A percentile compares a stretch with the other conserved stretches of the same genome.
These are phyloP conservation scores for Chrysaora quinquecirrha DNA, from an alignment of 30 jellyfish, hydroid and myxozoan species.

Conservation along the genomic window DNA sequence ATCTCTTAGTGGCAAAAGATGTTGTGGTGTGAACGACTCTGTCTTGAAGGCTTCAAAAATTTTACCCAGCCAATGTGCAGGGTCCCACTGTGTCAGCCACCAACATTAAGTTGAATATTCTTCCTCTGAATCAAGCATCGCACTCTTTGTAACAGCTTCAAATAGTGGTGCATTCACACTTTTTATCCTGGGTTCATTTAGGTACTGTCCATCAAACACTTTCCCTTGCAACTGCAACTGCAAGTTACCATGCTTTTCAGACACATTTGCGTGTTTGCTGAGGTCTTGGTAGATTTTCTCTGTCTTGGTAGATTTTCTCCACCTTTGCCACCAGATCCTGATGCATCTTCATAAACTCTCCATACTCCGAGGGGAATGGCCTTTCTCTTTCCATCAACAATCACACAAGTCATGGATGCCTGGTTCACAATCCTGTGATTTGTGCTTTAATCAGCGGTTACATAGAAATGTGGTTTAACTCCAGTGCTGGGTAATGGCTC, in stretches of 20 bases:
- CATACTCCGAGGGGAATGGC: constrained; percentile 5
- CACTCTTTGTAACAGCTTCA: not conserved
- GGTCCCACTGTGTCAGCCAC: constrained; percentile 60
- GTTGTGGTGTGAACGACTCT: constrained; percentile 1
- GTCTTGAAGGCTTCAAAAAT: not conserved
- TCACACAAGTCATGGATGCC: not conserved
- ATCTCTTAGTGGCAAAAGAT: constrained; percentile 20
- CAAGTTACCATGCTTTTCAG: not conserved
- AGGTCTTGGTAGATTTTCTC: constrained; percentile 6
- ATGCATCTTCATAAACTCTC: too few species aligned
- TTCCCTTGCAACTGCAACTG: constrained; percentile 40
- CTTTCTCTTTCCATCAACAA: constrained; percentile 18
- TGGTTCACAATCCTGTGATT: constrained; percentile 25
- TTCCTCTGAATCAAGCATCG: not conserved
- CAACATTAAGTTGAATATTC: not conserved
- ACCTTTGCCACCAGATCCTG: constrained; percentile 22
- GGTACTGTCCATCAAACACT: not conserved
- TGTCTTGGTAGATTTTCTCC: constrained; percentile 15
- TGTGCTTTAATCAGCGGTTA: constrained; percentile 28
- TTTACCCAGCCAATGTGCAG: constrained; percentile 47
- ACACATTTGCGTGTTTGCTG: not conserved
- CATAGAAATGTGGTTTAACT: constrained; percentile 13
- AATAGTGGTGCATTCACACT: constrained; percentile 39
- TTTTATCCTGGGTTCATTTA: constrained; percentile 9
- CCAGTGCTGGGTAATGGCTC: constrained; percentile 4